A percentile compares a stretch with the other conserved stretches of the same genome.
These are phyloP conservation scores for Engraulis encrasicolus DNA, from an alignment of 2,113 vertebrate species.

Conservation along the genomic window DNA sequence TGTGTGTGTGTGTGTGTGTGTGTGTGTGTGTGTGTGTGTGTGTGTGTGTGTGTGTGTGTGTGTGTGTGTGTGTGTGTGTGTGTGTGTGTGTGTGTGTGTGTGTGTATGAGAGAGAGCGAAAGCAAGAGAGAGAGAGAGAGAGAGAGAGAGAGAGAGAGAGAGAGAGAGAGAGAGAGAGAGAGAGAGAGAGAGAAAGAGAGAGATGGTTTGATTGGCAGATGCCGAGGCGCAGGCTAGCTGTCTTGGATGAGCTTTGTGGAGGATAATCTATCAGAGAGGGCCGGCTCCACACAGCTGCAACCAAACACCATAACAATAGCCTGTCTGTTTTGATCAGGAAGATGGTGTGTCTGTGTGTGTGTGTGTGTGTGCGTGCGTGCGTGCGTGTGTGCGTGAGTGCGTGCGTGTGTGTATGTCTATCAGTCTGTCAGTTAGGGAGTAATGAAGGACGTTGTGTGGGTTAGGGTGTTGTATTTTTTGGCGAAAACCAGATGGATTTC, in stretches of 20 bases:
- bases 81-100: no score
- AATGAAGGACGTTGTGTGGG: not conserved
- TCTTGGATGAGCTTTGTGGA: constrained; percentile 30
- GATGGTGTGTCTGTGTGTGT: constrained; percentile 45
- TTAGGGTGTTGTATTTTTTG: not conserved
- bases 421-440: not conserved
- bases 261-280: constrained; percentile 56
- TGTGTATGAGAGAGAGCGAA: no score
- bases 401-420: constrained; percentile 7
- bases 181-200: no score
- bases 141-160: no score
- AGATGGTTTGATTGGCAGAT: constrained; percentile 6
- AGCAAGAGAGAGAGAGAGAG: no score
- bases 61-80: no score
- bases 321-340: constrained; percentile 61
- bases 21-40: no score
- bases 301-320: constrained; percentile 70
- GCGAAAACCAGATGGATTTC: not conserved
- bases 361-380: constrained; percentile 40
- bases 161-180: no score
- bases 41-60: no score
- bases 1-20: no score
- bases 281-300: constrained; percentile 73
- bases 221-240: not conserved
- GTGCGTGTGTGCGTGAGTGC: constrained; percentile 17